Conservation (phyloP, 2,113 vertebrate species). For the Protobothrops flavoviridis region DNA sequence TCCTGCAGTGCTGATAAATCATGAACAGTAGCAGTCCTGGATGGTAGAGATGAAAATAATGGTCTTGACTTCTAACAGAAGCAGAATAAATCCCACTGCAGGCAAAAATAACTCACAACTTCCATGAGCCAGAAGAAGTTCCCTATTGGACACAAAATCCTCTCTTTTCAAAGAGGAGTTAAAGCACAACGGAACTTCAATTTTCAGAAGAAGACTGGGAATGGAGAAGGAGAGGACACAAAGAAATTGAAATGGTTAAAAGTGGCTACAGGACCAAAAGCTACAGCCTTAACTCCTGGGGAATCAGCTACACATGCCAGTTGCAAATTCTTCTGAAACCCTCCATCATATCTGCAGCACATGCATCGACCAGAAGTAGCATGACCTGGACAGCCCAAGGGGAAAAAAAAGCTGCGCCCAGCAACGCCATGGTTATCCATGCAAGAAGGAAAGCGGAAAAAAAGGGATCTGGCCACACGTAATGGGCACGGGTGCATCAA, state of each 20-base stretch:
- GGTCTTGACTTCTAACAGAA: background rate
- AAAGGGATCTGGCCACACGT: slow-evolving; percentile 58
- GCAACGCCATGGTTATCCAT: slow-evolving; percentile 64
- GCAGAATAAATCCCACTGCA: background rate
- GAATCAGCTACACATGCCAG: background rate
- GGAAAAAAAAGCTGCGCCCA: slow-evolving; percentile 57
- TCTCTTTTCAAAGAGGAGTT: background rate
- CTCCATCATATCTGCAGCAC: background rate
- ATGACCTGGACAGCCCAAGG: slow-evolving; percentile 57
- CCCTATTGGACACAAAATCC: background rate
- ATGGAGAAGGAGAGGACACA: background rate
- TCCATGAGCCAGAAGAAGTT: background rate
- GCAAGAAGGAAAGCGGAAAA: slow-evolving; percentile 58
- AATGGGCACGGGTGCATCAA: slow-evolving; percentile 48
- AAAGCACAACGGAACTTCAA: no score
- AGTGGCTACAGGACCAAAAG: background rate
- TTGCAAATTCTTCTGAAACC: background rate
- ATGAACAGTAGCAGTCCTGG: slow-evolving; percentile 24
- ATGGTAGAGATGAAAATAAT: slow-evolving; percentile 52
- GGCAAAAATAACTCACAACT: background rate
- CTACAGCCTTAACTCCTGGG: background rate
- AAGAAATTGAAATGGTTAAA: background rate
- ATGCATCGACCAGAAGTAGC: slow-evolving; percentile 50
- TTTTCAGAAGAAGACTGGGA: background rate
- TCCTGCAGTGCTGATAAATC: background rate